Evolutionary conservation across 30 jellyfish, hydroid and myxozoan species (phyloP).

Genomic region (Euphysa ruthae): DNA sequence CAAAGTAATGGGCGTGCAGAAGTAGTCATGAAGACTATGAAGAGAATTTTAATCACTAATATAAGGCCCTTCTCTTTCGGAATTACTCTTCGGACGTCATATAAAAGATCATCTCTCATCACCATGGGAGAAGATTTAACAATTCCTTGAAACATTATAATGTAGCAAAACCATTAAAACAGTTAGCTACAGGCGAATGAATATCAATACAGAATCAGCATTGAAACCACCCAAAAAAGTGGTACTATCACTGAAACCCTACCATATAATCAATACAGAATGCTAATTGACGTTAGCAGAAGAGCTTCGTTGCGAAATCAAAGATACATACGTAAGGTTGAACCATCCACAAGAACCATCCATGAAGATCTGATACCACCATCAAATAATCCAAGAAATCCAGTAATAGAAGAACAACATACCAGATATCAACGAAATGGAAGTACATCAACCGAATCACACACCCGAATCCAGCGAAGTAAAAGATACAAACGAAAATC

Average conservation of each 20-base stretch:
- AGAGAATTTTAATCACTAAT: background rate
- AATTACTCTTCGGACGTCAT: background rate
- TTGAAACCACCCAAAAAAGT: background rate
- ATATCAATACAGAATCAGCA: background rate
- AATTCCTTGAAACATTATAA: background rate
- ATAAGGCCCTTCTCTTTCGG: background rate
- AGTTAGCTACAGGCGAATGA: background rate
- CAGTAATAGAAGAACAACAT: too few species aligned
- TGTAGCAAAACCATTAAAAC: background rate
- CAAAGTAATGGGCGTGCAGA: too few species aligned
- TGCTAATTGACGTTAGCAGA: conserved; percentile 6
- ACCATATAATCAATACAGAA: conserved; percentile 12
- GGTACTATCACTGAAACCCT: background rate
- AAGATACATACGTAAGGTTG: background rate
- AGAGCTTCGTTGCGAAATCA: conserved; percentile 6
- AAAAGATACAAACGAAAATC: too few species aligned
- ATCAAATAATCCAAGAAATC: too few species aligned
- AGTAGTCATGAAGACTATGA: too few species aligned
- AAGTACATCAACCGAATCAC: too few species aligned
- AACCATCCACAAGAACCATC: background rate
- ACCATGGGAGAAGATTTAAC: background rate
- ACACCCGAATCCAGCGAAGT: too few species aligned
- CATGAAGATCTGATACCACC: too few species aligned
- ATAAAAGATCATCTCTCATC: background rate
- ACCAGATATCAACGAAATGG: too few species aligned